Evolutionary conservation across 37 sponge, comb jelly and placozoan species (phyloP).

Genomic region (Spongilla lacustris): DNA sequence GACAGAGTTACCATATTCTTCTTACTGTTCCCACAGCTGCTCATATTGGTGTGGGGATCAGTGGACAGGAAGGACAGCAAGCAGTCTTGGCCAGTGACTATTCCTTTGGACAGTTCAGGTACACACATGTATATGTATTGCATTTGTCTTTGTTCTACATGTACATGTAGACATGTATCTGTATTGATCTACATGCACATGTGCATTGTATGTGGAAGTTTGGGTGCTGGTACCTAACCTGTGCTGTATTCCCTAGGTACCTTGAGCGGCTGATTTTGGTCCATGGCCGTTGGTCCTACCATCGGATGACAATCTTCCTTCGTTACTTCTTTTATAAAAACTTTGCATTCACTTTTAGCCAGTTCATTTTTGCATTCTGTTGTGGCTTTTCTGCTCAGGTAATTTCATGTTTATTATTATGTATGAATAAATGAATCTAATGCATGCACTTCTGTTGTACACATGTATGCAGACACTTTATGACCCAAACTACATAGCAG

Average conservation of each 20-base stretch:
- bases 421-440: too few species aligned
- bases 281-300: constrained; percentile 98
- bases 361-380: constrained; percentile 93
- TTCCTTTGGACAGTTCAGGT: constrained; percentile 97
- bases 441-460: too few species aligned
- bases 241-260: constrained; percentile 36
- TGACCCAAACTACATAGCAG: background rate
- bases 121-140: background rate
- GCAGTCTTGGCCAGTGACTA: constrained; percentile 97
- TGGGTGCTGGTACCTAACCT: too few species aligned
- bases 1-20: background rate
- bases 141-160: too few species aligned
- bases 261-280: constrained; percentile 93
- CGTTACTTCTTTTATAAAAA: constrained; percentile 99
- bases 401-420: too few species aligned
- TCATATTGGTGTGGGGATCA: constrained; percentile 98
- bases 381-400: constrained; percentile 99
- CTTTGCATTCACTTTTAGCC: constrained; percentile 95
- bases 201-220: too few species aligned
- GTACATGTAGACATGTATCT: too few species aligned
- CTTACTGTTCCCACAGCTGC: constrained; percentile 73
- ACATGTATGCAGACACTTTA: background rate
- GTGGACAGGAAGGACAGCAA: constrained; percentile 97
- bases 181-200: too few species aligned
- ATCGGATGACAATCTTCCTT: constrained; percentile 95